These are phyloP conservation scores for Microctenopoma lineatum DNA, from an alignment of 2,797 vertebrate genomes.

Conservation along the genomic window DNA sequence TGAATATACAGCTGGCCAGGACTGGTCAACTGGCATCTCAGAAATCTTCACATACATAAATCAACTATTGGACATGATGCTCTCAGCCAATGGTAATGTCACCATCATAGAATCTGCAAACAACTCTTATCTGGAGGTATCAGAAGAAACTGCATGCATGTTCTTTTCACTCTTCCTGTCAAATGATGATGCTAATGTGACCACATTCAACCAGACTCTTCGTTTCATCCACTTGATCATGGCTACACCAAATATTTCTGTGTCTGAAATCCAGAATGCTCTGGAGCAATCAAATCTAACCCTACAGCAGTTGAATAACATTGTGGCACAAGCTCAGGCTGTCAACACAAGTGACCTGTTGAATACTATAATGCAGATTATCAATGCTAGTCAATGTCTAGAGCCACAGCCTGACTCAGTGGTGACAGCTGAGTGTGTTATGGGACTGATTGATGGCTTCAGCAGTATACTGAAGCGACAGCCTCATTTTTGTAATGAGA, in stretches of 20 bases:
- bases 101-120: constrained; percentile 37
- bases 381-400: constrained; percentile 69
- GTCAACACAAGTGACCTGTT: constrained; percentile 60
- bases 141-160: constrained; percentile 39
- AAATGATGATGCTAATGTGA: constrained; percentile 43
- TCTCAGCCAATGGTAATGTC: constrained; percentile 24
- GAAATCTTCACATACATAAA: constrained; percentile 71
- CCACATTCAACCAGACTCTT: constrained; percentile 61
- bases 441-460: constrained; percentile 61
- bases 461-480: constrained; percentile 58
- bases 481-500: constrained; percentile 60
- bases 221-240: constrained; percentile 68
- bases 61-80: constrained; percentile 52
- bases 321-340: constrained; percentile 55
- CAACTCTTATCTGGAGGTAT: constrained; percentile 22
- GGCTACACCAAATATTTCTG: constrained; percentile 58
- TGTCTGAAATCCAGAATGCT: constrained; percentile 62
- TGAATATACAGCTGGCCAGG: constrained; percentile 57
- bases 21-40: constrained; percentile 69
- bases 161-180: constrained; percentile 71
- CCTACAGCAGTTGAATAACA: constrained; percentile 64
- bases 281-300: constrained; percentile 78
- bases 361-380: constrained; percentile 53
- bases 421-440: constrained; percentile 63
- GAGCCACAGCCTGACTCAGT: constrained; percentile 37